Evolutionary conservation across 2,797 vertebrate species (phyloP), one percentile per base, ranked within the genome.

Genomic region (Bovichtus variegatus): DNA sequence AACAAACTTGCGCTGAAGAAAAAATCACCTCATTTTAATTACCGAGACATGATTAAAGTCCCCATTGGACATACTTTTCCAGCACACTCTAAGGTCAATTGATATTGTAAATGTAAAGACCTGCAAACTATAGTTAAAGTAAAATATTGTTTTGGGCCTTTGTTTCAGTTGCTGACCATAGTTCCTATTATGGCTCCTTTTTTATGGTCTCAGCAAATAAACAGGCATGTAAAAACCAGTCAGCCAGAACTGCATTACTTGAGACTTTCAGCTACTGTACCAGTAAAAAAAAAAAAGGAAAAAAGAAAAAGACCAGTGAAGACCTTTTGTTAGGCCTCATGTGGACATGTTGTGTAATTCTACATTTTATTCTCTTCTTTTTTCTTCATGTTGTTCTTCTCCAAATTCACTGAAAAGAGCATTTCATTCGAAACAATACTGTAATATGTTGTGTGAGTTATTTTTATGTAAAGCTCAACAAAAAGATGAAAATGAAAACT

Each of bases 181-280:
- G 65, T 16, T 79, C n/a, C 60, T 85, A 57, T 81, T 74, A 73
- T 57, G 64, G 65, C 70, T 71, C 34, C 12, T 75, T 76, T 31
- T 88, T 73, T 80, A 83, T 78, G 68, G 65, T 66, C 65, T 73
- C 57, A 66, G 57, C 76, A 78, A 83, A 87, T 85, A 81, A 86
- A 83, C 31, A 70, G 40, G 46, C 55, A 74, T 71, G 76, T 86
- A 74, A 86, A 34, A 90, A 62, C 67, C 73, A 82, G 25, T 72
- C 58, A 73, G 62, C 65, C 65, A 84, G 73, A 80, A 76, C 71
- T 21, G 62, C 74, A 65, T 65, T 60, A 72, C 27, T 71, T 50
- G 1, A 71, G 71, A 72, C 40, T 72, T 70, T 57, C 81, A 84
- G 51, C 63, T 74, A 40, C 51, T 50, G 10, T 66, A 64, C 21